phyloP scores from a whole-genome alignment of 2,797 vertebrate species.

The Crenuchus spilurus region DNA sequence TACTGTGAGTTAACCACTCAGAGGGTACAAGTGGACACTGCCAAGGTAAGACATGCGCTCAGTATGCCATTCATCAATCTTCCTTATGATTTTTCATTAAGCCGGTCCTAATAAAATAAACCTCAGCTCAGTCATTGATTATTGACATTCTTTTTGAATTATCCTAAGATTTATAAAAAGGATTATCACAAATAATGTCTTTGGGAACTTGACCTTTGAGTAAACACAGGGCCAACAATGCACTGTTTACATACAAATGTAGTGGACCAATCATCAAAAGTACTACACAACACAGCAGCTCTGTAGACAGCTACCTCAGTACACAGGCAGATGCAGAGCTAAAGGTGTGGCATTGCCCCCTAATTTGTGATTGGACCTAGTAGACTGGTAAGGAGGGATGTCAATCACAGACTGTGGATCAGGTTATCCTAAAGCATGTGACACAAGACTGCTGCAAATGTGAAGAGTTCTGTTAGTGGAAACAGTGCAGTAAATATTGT shows the following conservation, averaged over 20 bases:
- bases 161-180: neutral
- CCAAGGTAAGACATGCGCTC: neutral
- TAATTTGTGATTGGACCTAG: too few relatives aligned
- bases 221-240: neutral
- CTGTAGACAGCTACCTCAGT: neutral
- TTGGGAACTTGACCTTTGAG: neutral
- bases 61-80: neutral
- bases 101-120: constrained; percentile 15
- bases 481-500: too few relatives aligned
- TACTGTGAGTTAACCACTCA: neutral
- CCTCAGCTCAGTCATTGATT: neutral
- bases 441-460: too few relatives aligned
- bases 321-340: too few relatives aligned
- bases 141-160: constrained; percentile 15
- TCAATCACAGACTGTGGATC: too few relatives aligned
- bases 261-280: neutral
- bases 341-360: too few relatives aligned
- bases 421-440: too few relatives aligned
- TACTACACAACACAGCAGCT: neutral
- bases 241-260: neutral
- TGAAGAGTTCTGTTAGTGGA: too few relatives aligned
- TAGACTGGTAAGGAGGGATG: too few relatives aligned
- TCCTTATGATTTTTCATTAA: constrained; percentile 24
- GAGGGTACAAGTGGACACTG: neutral
- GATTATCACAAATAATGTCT: neutral